Evolutionary conservation across 2,888 invertebrate genomes (phyloP).

Genomic region (Athripsodes cinereus): DNA sequence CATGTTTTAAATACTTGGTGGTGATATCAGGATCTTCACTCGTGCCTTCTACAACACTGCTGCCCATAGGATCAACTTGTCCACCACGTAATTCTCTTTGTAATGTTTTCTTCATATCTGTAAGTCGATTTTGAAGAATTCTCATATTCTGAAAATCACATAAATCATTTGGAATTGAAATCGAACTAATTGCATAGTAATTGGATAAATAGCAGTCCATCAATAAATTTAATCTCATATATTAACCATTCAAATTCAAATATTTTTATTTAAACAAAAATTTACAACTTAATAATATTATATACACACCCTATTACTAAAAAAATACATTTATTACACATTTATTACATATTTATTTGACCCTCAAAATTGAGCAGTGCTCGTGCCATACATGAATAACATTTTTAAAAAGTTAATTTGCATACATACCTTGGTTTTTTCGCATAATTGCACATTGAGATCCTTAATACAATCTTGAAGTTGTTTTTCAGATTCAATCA

Average conservation of each 20-base stretch:
- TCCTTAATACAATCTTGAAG: constrained; percentile 45
- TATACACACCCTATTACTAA: no score
- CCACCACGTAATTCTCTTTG: constrained; percentile 69
- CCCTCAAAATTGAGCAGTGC: no score
- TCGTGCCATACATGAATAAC: not conserved
- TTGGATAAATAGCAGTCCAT: no score
- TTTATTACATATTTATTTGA: no score
- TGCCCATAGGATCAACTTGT: constrained; percentile 42
- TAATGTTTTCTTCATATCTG: constrained; percentile 86
- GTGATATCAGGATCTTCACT: constrained; percentile 58
- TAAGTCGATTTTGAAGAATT: constrained; percentile 78
- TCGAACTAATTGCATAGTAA: no score
- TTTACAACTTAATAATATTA: no score
- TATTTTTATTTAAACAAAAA: no score
- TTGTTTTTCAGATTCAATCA: constrained; percentile 41
- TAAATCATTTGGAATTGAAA: no score
- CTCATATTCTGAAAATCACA: constrained; percentile 74
- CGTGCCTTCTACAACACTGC: constrained; percentile 52
- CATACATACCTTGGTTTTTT: constrained; percentile 55
- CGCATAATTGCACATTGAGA: constrained; percentile 55
- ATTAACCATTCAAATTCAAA: no score
- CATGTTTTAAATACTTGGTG: constrained; percentile 79
- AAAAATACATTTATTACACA: no score
- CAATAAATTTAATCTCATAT: no score
- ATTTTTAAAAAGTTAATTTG: no score